Conservation (phyloP, 2,888 invertebrate species). For the Cosmorhoe ocellata region DNA sequence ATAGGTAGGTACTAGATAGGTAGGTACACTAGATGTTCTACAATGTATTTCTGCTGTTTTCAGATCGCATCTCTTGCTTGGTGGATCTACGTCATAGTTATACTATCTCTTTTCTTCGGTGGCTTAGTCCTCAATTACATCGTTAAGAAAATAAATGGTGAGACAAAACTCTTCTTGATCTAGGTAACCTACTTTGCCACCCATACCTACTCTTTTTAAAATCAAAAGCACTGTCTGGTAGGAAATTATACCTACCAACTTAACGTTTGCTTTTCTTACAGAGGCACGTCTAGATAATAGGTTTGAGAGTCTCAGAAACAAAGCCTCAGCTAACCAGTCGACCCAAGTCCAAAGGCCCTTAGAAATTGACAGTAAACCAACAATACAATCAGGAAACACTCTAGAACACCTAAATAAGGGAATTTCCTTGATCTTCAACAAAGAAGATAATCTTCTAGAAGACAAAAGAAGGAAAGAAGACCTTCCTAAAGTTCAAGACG, state of each 20-base stretch:
- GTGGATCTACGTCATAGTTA: conserved; percentile 56
- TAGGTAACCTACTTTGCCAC: no score
- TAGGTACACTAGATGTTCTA: no score
- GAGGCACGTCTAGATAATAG: conserved; percentile 53
- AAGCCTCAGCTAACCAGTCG: conserved; percentile 40
- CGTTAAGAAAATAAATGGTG: conserved; percentile 59
- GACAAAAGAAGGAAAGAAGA: conserved; percentile 27
- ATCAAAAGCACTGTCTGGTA: no score
- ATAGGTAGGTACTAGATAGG: no score
- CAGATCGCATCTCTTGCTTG: conserved; percentile 40
- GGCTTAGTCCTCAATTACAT: conserved; percentile 54
- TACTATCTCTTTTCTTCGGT: conserved; percentile 43
- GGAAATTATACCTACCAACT: no score
- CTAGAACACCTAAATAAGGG: conserved; percentile 18
- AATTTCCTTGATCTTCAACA: conserved; percentile 47
- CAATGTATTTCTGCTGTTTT: conserved; percentile 1
- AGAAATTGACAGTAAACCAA: conserved; percentile 7
- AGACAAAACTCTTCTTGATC: no score
- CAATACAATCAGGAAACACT: neutral
- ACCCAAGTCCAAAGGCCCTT: conserved; percentile 44
- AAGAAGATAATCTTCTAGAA: conserved; percentile 38
- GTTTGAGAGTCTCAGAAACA: conserved; percentile 40
- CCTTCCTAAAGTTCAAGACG: neutral
- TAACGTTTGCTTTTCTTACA: no score
- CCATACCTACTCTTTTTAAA: no score